Conservation (phyloP, 2,888 invertebrate genomes). For the Noctua fimbriata region DNA sequence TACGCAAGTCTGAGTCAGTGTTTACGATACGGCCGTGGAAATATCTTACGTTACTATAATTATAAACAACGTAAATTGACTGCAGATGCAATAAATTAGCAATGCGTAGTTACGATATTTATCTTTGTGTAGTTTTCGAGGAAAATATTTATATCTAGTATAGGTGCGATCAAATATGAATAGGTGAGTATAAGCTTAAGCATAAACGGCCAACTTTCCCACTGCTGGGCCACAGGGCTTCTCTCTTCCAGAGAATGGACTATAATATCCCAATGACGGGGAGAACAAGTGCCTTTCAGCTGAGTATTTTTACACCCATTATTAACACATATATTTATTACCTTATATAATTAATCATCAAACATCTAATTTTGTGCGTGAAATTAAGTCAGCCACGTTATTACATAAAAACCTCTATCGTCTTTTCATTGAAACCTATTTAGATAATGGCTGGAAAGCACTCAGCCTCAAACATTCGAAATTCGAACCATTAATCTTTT, state of each 20-base stretch:
- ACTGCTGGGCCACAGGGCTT: neutral
- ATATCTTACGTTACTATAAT: slow-evolving; percentile 13
- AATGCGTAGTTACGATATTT: neutral
- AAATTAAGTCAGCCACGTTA: neutral
- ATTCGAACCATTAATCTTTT: slow-evolving; percentile 34
- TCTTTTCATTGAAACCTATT: slow-evolving; percentile 3
- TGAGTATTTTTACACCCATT: no score
- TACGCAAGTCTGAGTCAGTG: slow-evolving; percentile 3
- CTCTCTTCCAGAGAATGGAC: no score
- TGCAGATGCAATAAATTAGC: slow-evolving; percentile 6
- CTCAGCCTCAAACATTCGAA: slow-evolving; percentile 4
- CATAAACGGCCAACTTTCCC: neutral
- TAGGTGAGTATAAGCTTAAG: no score
- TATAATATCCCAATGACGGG: no score
- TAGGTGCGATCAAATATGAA: neutral
- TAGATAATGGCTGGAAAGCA: slow-evolving; percentile 14
- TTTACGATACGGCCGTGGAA: slow-evolving; percentile 13
- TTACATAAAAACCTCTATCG: neutral
- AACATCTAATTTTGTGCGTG: neutral
- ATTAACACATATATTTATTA: no score
- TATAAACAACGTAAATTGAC: slow-evolving; percentile 17
- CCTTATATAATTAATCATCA: neutral
- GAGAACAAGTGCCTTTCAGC: no score
- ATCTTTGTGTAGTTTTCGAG: neutral
- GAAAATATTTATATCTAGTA: slow-evolving; percentile 1